Percentiles rank a stretch among this genome's conserved stretches.
Evolutionary conservation across 2,113 vertebrate genomes (phyloP).

Genomic region (Neogobius melanostomus): DNA sequence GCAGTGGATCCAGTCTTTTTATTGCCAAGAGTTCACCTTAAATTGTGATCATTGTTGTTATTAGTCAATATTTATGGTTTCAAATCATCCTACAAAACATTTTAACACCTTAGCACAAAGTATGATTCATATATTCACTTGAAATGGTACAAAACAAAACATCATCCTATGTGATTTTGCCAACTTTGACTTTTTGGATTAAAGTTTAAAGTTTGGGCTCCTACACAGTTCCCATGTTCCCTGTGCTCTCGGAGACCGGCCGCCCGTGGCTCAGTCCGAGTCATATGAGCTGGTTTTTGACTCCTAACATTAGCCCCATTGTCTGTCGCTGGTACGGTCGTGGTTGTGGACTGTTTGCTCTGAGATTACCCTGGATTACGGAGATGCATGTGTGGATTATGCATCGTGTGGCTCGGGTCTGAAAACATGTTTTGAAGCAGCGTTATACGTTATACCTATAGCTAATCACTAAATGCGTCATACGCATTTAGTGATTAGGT

Average conservation of each 20-base stretch:
- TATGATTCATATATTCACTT: no score
- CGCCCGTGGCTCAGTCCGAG: not conserved
- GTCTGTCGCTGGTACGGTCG: not conserved
- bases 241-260: not conserved
- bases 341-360: not conserved
- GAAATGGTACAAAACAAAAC: no score
- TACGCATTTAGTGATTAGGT: not conserved
- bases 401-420: not conserved
- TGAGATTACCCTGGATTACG: not conserved
- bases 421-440: not conserved
- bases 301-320: not conserved
- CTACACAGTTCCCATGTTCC: not conserved
- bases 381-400: not conserved
- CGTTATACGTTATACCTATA: no score
- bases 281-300: not conserved
- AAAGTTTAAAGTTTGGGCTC: not conserved
- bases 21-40: no score
- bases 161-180: no score
- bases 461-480: no score
- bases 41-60: no score
- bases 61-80: no score
- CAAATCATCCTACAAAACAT: no score
- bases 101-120: no score
- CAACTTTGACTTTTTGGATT: no score
- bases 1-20: no score